Evolutionary conservation across 1,140 invertebrate species (phyloP).

Genomic region (Tribolium castaneum): DNA sequence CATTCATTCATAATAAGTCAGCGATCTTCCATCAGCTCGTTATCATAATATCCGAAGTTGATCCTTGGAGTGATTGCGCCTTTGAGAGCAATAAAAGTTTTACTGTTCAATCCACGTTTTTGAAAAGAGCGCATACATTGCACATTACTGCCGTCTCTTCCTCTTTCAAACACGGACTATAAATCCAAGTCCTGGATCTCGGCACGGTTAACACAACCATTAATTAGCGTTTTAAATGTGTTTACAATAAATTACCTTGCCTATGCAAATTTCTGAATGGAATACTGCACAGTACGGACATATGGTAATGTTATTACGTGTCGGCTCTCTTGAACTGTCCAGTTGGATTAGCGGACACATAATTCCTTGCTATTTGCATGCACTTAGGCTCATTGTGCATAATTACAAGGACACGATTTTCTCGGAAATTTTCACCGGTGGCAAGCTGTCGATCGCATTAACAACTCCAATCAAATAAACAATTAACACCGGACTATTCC

Average conservation of each 20-base stretch:
- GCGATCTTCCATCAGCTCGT: not conserved
- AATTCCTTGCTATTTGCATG: constrained; percentile 45
- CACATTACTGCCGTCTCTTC: not conserved
- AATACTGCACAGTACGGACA: not conserved
- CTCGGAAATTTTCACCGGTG: constrained; percentile 35
- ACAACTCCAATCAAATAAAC: constrained; percentile 39
- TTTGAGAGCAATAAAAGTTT: constrained; percentile 6
- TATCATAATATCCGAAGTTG: not conserved
- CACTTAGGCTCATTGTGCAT: constrained; percentile 31
- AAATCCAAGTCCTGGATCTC: not conserved
- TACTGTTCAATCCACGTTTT: not conserved
- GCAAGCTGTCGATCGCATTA: constrained; percentile 26
- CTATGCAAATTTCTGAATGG: constrained; percentile 33
- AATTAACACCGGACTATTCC: constrained; percentile 14
- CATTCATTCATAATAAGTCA: constrained; percentile 10
- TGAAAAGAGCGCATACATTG: not conserved
- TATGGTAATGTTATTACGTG: constrained; percentile 38
- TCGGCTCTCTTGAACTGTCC: constrained; percentile 25
- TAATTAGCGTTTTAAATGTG: constrained; percentile 33
- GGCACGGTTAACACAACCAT: not conserved
- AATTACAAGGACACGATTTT: constrained; percentile 46
- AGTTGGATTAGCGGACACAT: constrained; percentile 34
- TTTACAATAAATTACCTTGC: constrained; percentile 35
- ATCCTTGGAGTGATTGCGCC: not conserved
- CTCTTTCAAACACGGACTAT: not conserved